phyloP scores from a whole-genome alignment of 2,113 vertebrate species.

The Pomatostomus ruficeps region DNA sequence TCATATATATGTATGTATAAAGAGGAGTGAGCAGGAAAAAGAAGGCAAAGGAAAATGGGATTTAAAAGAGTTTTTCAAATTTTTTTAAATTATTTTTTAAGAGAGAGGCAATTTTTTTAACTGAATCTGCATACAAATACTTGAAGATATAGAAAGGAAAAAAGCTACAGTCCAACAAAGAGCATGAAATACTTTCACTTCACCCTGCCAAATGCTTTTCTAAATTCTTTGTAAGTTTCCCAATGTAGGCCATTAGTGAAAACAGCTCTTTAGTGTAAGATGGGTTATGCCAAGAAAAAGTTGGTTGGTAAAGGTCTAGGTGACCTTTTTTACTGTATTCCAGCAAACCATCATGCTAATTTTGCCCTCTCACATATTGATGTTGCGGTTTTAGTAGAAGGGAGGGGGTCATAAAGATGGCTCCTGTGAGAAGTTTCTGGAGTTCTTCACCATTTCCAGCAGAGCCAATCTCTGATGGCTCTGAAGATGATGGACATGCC shows the following conservation, averaged over 20 bases:
- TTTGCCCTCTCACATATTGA: too few species aligned
- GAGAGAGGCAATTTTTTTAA: not conserved
- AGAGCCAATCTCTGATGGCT: too few species aligned
- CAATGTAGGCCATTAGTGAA: not conserved
- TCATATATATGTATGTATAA: not conserved
- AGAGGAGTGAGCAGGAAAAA: fast-evolving
- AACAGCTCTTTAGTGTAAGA: not conserved
- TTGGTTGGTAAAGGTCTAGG: not conserved
- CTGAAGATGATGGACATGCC: too few species aligned
- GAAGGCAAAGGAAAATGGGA: not conserved
- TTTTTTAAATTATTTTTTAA: not conserved
- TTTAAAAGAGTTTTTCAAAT: not conserved
- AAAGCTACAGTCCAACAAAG: not conserved
- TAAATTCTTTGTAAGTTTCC: not conserved
- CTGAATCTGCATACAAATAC: not conserved
- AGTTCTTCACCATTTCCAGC: too few species aligned
- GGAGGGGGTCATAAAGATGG: too few species aligned
- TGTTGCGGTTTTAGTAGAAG: too few species aligned
- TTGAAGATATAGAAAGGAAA: not conserved
- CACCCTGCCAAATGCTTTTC: not conserved
- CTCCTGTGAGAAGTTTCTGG: too few species aligned
- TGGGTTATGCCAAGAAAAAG: not conserved
- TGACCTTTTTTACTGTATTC: not conserved
- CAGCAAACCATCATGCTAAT: not conserved
- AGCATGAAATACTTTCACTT: not conserved